Evolutionary conservation across 2,113 vertebrate species (phyloP).

Genomic region (Chaetodon trifascialis): DNA sequence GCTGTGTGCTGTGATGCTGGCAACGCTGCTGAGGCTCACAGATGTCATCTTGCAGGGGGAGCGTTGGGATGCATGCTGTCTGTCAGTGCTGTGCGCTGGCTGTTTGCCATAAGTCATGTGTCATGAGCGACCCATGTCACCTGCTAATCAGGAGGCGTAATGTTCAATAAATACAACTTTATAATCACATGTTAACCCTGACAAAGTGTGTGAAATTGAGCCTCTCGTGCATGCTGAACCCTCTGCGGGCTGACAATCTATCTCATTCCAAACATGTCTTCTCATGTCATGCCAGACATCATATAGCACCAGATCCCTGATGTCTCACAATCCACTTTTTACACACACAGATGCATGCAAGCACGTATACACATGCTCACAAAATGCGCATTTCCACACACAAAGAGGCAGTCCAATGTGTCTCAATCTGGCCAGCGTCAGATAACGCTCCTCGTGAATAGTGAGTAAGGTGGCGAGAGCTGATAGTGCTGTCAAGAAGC

Average conservation of each 20-base stretch:
- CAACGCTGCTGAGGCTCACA: constrained; percentile 69
- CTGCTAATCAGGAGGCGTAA: constrained; percentile 43
- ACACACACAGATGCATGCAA: constrained; percentile 44
- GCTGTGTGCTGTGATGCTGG: constrained; percentile 78
- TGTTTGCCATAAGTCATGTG: constrained; percentile 56
- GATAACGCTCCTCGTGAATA: constrained; percentile 67
- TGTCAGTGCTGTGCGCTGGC: constrained; percentile 43
- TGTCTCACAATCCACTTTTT: constrained; percentile 57
- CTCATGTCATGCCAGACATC: constrained; percentile 64
- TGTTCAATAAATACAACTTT: constrained; percentile 31
- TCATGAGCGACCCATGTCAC: constrained; percentile 22
- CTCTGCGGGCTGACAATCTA: constrained; percentile 11
- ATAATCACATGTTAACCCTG: constrained; percentile 28
- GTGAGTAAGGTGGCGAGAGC: constrained; percentile 61
- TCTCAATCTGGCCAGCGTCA: constrained; percentile 72
- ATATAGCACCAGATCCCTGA: constrained; percentile 45
- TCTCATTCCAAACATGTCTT: constrained; percentile 55
- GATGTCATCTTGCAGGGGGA: constrained; percentile 78
- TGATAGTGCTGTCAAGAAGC: constrained; percentile 58
- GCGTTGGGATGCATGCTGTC: constrained; percentile 53
- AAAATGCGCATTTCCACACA: constrained; percentile 35
- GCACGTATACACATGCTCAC: constrained; percentile 19
- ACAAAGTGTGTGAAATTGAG: constrained; percentile 3
- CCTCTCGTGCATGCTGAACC: not conserved
- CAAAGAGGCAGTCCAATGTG: constrained; percentile 59